Conservation (phyloP, 2,797 vertebrate species). For the Arrhamphus sclerolepis region DNA sequence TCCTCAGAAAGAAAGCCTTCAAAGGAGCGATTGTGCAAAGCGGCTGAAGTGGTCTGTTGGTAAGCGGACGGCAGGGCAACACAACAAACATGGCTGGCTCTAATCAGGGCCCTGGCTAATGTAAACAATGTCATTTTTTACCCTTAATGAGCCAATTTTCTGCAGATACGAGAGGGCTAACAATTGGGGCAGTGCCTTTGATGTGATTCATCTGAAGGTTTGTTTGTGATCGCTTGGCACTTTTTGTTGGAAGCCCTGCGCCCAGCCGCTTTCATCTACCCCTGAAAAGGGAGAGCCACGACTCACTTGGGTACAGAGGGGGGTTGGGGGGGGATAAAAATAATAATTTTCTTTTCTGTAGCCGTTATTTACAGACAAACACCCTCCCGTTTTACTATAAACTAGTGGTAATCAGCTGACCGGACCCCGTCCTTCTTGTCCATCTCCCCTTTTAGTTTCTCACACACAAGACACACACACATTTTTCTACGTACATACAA, state of each 20-base stretch:
- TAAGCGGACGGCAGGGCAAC: slow-evolving; percentile 76
- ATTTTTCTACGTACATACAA: slow-evolving; percentile 50
- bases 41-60: slow-evolving; percentile 81
- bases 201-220: slow-evolving; percentile 87
- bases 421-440: slow-evolving; percentile 53
- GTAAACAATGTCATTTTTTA: slow-evolving; percentile 88
- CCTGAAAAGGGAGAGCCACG: slow-evolving; percentile 78
- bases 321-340: slow-evolving; percentile 62
- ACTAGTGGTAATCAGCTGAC: slow-evolving; percentile 79
- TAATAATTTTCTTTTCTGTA: slow-evolving; percentile 75
- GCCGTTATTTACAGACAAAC: slow-evolving; percentile 54
- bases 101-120: slow-evolving; percentile 85
- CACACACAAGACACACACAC: slow-evolving; percentile 20
- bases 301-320: slow-evolving; percentile 72
- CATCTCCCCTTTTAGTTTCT: slow-evolving; percentile 36
- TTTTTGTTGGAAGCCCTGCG: slow-evolving; percentile 83
- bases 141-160: slow-evolving; percentile 90
- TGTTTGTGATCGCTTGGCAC: slow-evolving; percentile 83
- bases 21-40: slow-evolving; percentile 80
- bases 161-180: slow-evolving; percentile 84
- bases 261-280: slow-evolving; percentile 86
- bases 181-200: slow-evolving; percentile 86
- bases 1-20: slow-evolving; percentile 83
- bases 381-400: slow-evolving; percentile 67
- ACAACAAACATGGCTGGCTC: slow-evolving; percentile 84